Evolutionary conservation across 2,888 invertebrate genomes (phyloP).

Genomic region (Phania funesta): DNA sequence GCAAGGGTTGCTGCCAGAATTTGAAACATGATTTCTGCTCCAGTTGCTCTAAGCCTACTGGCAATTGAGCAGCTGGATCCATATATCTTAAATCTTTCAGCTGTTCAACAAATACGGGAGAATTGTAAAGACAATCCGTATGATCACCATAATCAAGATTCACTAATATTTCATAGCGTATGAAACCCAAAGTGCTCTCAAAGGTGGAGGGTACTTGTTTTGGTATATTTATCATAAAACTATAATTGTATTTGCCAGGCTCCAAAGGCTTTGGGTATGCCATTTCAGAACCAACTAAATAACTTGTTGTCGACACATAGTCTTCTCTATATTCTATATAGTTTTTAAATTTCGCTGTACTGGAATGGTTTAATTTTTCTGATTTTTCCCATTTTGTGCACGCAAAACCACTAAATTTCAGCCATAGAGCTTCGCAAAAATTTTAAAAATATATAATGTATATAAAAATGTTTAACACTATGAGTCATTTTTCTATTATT

Average conservation of each 20-base stretch:
- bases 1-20: conserved; percentile 74
- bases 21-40: conserved; percentile 70
- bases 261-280: conserved; percentile 71
- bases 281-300: conserved; percentile 75
- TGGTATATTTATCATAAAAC: conserved; percentile 74
- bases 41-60: conserved; percentile 29
- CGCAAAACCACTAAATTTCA: conserved; percentile 75
- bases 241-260: conserved; percentile 72
- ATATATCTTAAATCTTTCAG: conserved; percentile 39
- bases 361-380: conserved; percentile 50
- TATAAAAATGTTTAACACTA: neutral
- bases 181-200: conserved; percentile 72
- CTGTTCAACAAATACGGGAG: conserved; percentile 30
- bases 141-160: conserved; percentile 69
- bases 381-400: conserved; percentile 73
- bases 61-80: neutral
- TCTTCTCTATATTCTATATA: conserved; percentile 73
- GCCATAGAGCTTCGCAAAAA: conserved; percentile 70
- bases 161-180: conserved; percentile 74
- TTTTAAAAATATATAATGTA: neutral
- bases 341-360: conserved; percentile 38
- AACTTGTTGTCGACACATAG: conserved; percentile 74
- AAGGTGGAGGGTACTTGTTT: conserved; percentile 72
- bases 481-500: conserved; percentile 69
- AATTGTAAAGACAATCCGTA: neutral